These are phyloP conservation scores for Chaetops frenatus DNA, from an alignment of 2,113 vertebrate genomes.

Conservation along the genomic window DNA sequence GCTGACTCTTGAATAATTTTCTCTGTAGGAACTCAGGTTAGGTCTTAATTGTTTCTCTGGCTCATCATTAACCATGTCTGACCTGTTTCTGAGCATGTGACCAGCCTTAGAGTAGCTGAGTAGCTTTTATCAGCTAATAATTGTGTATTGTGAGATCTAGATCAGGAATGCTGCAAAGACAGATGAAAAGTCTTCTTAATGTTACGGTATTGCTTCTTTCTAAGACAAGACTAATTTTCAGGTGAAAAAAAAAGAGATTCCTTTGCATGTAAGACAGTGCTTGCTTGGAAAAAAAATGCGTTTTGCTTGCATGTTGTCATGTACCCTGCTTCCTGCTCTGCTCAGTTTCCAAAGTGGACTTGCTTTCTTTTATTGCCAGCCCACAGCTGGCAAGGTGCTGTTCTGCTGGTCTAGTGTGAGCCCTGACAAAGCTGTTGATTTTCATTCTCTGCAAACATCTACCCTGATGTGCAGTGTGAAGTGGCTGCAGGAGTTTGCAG, in stretches of 20 bases:
- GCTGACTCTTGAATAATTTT: background rate
- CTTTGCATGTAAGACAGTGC: background rate
- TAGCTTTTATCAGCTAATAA: background rate
- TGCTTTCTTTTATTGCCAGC: background rate
- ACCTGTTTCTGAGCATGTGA: conserved; percentile 7
- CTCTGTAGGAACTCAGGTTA: background rate
- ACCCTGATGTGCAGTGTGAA: background rate
- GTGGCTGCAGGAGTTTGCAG: background rate
- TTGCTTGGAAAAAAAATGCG: background rate
- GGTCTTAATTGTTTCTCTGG: background rate
- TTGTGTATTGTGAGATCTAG: background rate
- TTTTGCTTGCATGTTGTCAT: background rate
- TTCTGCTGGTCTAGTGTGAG: background rate
- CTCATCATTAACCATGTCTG: conserved; percentile 10
- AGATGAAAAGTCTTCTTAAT: background rate
- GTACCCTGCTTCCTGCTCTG: background rate
- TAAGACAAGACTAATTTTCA: background rate
- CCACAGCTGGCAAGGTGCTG: background rate
- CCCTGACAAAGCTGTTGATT: background rate
- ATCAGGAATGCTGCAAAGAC: background rate
- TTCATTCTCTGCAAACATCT: background rate
- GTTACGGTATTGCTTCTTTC: background rate
- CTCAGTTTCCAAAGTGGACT: background rate
- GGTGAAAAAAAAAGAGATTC: background rate
- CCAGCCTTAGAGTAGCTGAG: background rate